Conservation (phyloP, 1,140 invertebrate genomes). For the Latrodectus geometricus region DNA sequence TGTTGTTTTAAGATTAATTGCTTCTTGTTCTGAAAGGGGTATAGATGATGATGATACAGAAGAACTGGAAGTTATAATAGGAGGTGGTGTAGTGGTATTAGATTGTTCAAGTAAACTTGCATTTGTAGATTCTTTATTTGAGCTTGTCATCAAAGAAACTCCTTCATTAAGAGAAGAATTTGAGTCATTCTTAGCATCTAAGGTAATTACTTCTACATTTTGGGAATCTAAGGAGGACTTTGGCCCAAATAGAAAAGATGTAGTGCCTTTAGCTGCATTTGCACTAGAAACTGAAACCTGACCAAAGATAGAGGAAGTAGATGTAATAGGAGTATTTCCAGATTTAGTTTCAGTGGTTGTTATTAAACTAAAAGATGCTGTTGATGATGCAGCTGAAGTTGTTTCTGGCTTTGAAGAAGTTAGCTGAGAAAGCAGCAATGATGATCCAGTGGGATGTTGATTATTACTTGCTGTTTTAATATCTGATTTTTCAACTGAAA, state of each 20-base stretch:
- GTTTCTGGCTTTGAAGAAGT: neutral
- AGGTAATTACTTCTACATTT: neutral
- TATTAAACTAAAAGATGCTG: neutral
- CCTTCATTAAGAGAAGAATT: no score
- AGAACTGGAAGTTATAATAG: neutral
- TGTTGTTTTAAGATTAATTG: neutral
- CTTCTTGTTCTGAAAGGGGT: neutral
- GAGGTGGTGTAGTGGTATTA: neutral
- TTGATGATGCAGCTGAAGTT: neutral
- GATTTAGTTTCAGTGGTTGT: neutral
- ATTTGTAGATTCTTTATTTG: no score
- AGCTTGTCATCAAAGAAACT: no score
- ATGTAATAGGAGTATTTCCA: neutral
- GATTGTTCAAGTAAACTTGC: no score
- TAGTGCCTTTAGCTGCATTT: neutral
- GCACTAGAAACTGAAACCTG: neutral
- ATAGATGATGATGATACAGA: neutral
- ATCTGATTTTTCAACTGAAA: neutral
- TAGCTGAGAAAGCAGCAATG: neutral
- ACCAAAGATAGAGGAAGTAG: neutral
- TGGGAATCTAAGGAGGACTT: neutral
- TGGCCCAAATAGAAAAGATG: neutral
- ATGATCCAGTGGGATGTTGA: no score
- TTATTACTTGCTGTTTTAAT: neutral
- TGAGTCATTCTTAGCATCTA: no score